Base-by-base conservation (phyloP, 2,888 invertebrate species). In the Ectemnius continuus region DNA sequence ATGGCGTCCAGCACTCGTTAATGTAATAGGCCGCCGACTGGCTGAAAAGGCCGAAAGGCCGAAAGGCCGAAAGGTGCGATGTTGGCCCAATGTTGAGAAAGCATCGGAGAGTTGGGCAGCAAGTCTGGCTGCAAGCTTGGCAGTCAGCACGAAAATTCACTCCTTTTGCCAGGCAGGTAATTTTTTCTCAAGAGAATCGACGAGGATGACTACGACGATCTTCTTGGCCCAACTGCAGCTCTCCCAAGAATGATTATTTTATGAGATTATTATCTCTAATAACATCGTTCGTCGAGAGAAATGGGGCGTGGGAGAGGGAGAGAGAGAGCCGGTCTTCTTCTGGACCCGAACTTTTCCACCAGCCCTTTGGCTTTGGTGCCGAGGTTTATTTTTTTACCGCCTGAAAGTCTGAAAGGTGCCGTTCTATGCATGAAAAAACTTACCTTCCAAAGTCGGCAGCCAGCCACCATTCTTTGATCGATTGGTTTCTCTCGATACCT, bases 191-290 rank as follows among this genome's bases (percentile, higher is more conserved):
- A 36, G 36, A 36, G 36, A 36, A 36, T 8, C 11, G 8, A 36
- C 11, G 8, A 4, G 8, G 8, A 36, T 36, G 8, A 8, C 36
- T 11, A 36, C 36, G 8, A 36, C 36, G 8, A 36, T 8, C 36
- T 4, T 71, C 72, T 67, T 74, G 75, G 47, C 73, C 63, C 70
- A 67, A 64, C 46, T 8, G n/a, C 70, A 61, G 67, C 78, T 36
- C 67, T 66, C 79, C 78, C 62, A 80, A 69, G 84, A 87, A 87
- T 87, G 86, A 89, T 90, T 89, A 90, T 90, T 90, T 88, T 86
- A 88, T 86, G 86, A 88, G 89, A 90, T 90, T 90, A 90, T 90
- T 90, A 90, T 90, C 90, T 90, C 84, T 88, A 89, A 90, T 88
- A 90, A 90, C 88, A 90, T 84, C 80, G 59, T 16, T 48, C 62